These are phyloP conservation scores for Drosophila monieri DNA, from an alignment of 2,888 invertebrate genomes.

Conservation along the genomic window DNA sequence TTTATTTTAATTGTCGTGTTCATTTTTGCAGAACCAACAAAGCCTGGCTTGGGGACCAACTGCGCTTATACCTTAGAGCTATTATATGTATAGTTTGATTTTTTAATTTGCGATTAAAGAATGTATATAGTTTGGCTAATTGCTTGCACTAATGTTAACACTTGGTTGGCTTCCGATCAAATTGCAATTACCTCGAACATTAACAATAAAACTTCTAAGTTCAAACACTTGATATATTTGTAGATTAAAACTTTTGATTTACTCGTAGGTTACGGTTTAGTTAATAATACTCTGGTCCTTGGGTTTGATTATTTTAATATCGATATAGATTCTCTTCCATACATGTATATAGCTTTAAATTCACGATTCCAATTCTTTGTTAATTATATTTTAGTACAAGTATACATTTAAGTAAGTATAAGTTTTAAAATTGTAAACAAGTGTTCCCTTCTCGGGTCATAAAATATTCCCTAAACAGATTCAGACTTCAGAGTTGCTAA, in stretches of 20 bases:
- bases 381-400: neutral
- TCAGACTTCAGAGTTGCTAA: conserved; percentile 63
- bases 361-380: neutral
- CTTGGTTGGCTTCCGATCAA: conserved; percentile 31
- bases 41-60: conserved; percentile 42
- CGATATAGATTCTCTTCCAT: neutral
- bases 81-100: conserved; percentile 4
- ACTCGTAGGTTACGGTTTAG: conserved; percentile 11
- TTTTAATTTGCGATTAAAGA: conserved; percentile 15
- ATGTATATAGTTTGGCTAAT: conserved; percentile 38
- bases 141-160: conserved; percentile 38
- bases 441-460: conserved; percentile 21
- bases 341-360: neutral
- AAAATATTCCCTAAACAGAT: conserved; percentile 64
- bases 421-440: conserved; percentile 14
- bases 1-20: conserved; percentile 15
- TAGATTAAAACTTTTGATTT: conserved; percentile 21
- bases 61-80: conserved; percentile 18
- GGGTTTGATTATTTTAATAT: conserved; percentile 8
- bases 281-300: conserved; percentile 22
- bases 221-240: conserved; percentile 13
- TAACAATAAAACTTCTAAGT: conserved; percentile 35
- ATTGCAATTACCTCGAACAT: conserved; percentile 33
- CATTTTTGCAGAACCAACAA: conserved; percentile 23
- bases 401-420: conserved; percentile 1